Evolutionary conservation across 2,888 invertebrate species (phyloP), one percentile per base, ranked within the genome.

Genomic region (Ellobium chinense): DNA sequence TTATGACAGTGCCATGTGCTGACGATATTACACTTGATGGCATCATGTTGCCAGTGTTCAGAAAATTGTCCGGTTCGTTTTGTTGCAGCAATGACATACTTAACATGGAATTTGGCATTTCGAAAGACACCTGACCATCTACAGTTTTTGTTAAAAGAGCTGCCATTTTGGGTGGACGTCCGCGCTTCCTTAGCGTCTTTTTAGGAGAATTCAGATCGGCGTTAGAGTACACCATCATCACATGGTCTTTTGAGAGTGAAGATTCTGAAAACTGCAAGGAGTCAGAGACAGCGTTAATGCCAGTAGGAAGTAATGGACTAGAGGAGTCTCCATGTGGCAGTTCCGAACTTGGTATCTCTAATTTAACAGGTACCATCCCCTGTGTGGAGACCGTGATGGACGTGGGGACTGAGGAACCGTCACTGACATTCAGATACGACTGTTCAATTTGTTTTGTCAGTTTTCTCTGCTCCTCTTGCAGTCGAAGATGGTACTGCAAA

Each of bases 361-460:
- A 39, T 37, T 58, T 69, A 1, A n/a, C 14, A 24, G 34, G 34
- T 1, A 34, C 9, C 36, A 31, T 18, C 9, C 29, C n/a, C 12
- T 36, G 37, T 0, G 1, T 29, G 9, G 58, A 21, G 18, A 39
- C 34, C 29, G 69, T 37, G 12, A 31, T 14, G 5, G 77, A 24
- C 0, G 31, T 2, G 1, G 37, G 37, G 1, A 39, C 21, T n/a
- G 69, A 37, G 14, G 66, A 36, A 12, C 36, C 36, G 7, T 65
- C 2, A 27, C 24, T 14, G 27, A 39, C 24, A 39, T 56, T 60
- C 12, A 69, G n/a, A 58, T 77, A 77, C 21, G 77, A 77, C 39
- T 34, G 56, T 18, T 77, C 77, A n/a, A 77, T 77, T 60, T 77
- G 77, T 69, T 77, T 77, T 18, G 68, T 58, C 9, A 77, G 31